phyloP scores from a whole-genome alignment of 2,113 vertebrate genomes.

The Gallinago media region DNA sequence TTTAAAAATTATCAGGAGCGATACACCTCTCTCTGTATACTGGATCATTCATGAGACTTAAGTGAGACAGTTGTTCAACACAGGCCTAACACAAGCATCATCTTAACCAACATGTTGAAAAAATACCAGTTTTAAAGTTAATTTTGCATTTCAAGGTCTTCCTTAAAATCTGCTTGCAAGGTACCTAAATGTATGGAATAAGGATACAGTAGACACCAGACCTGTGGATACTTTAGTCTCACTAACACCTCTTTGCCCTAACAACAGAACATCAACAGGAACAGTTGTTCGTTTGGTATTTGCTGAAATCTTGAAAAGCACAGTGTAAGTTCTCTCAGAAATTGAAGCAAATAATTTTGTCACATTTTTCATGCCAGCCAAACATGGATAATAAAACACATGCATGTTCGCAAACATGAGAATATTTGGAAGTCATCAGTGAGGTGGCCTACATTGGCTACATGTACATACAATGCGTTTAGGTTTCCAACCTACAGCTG shows the following conservation, averaged over 20 bases:
- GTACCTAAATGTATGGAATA: not conserved
- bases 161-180: not conserved
- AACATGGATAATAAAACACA: not conserved
- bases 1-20: not conserved
- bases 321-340: not conserved
- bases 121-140: not conserved
- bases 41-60: not conserved
- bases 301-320: not conserved
- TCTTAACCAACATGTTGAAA: not conserved
- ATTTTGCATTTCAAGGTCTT: not conserved
- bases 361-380: not conserved
- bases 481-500: not conserved
- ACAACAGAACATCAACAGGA: not conserved
- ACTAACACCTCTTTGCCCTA: not conserved
- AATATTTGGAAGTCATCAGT: not conserved
- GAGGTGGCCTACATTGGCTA: not conserved
- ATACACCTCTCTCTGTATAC: not conserved
- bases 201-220: not conserved
- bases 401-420: accelerated
- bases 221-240: not conserved
- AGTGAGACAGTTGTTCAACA: not conserved
- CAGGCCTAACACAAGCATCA: not conserved
- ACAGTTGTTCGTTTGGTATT: not conserved
- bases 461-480: accelerated
- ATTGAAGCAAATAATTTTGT: not conserved